Conservation (phyloP, 2,797 vertebrate species). For the Xenopus petersii region DNA sequence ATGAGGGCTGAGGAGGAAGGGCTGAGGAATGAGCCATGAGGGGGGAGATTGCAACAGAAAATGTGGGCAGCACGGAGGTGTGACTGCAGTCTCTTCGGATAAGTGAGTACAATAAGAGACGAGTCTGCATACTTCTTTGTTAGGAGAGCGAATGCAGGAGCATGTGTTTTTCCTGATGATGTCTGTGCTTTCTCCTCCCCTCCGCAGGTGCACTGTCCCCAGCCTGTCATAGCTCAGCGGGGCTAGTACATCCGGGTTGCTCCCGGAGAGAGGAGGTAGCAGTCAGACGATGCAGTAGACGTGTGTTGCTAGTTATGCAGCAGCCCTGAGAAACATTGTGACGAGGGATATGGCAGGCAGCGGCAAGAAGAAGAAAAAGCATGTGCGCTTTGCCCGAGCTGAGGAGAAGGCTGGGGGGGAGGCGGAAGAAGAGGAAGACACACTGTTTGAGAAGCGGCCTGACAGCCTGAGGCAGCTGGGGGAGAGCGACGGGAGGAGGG, state of each 20-base stretch:
- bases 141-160: too few relatives aligned
- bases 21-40: too few relatives aligned
- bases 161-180: too few relatives aligned
- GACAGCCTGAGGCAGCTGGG: constrained; percentile 53
- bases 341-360: constrained; percentile 39
- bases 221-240: neutral
- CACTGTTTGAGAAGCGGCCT: constrained; percentile 62
- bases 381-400: constrained; percentile 73
- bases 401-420: constrained; percentile 40
- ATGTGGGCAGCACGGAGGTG: too few relatives aligned
- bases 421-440: constrained; percentile 63
- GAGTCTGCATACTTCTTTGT: too few relatives aligned
- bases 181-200: too few relatives aligned
- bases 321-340: neutral
- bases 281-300: neutral
- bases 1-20: too few relatives aligned
- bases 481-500: neutral
- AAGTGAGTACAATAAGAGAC: too few relatives aligned
- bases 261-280: constrained; percentile 12
- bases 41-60: too few relatives aligned
- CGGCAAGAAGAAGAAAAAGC: constrained; percentile 68
- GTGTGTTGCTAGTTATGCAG: neutral
- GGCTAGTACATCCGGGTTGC: constrained; percentile 28
- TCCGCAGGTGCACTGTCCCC: constrained; percentile 16
- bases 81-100: too few relatives aligned